A percentile compares a stretch with the other conserved stretches of the same genome.
Evolutionary conservation across 1,140 invertebrate genomes (phyloP).

Genomic region (Drosophila nannoptera): DNA sequence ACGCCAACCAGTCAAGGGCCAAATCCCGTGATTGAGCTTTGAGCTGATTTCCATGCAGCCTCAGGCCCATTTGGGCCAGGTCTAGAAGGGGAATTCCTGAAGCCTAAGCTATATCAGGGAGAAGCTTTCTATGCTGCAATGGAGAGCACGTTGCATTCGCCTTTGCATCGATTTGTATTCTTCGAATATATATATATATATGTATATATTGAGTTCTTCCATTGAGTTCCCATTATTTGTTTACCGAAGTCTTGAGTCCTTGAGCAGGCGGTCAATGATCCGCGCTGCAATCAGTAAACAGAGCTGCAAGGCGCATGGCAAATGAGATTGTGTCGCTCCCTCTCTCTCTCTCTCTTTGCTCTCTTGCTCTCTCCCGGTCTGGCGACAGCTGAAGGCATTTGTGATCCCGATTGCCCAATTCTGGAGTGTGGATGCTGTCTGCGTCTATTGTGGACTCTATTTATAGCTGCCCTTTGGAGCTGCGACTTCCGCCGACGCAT

Average conservation of each 20-base stretch:
- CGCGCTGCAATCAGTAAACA: background rate
- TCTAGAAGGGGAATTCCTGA: too few species aligned
- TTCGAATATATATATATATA: background rate
- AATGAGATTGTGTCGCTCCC: too few species aligned
- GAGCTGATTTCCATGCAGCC: too few species aligned
- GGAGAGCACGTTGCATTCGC: too few species aligned
- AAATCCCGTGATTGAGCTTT: too few species aligned
- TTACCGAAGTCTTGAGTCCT: background rate
- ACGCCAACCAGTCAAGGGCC: too few species aligned
- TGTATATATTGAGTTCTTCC: too few species aligned
- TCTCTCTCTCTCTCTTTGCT: background rate
- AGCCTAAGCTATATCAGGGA: too few species aligned
- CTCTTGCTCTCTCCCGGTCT: too few species aligned
- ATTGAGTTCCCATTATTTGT: background rate
- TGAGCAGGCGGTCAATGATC: conserved; percentile 3
- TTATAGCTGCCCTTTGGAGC: conserved; percentile 13
- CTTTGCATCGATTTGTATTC: background rate
- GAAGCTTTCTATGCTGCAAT: too few species aligned
- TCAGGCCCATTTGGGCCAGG: too few species aligned
- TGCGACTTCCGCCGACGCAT: conserved; percentile 41
- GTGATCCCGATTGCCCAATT: conserved; percentile 2
- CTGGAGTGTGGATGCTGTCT: background rate
- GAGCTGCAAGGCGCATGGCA: background rate
- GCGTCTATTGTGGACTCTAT: conserved; percentile 11
- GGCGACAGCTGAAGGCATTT: conserved; percentile 21